A percentile compares a stretch with the other conserved stretches of the same genome.
Evolutionary conservation across 2,113 vertebrate genomes (phyloP).

Genomic region (Corythoichthys haematopterus): DNA sequence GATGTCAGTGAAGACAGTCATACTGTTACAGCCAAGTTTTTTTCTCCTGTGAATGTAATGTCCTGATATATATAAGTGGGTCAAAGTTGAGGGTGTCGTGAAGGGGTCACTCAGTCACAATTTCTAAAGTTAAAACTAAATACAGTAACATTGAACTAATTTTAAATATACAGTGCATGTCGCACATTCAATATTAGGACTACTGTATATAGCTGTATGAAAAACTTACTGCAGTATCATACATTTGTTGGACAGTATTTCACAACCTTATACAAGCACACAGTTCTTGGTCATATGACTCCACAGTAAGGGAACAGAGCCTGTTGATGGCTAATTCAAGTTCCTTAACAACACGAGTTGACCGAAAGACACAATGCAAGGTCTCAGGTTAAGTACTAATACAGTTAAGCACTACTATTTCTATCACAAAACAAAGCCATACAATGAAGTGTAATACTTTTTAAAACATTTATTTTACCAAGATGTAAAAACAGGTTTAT

Average conservation of each 20-base stretch:
- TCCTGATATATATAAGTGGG: not conserved
- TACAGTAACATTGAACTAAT: not conserved
- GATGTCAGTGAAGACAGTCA: not conserved
- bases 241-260: not conserved
- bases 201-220: not conserved
- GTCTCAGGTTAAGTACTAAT: too few species aligned
- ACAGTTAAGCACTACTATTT: too few species aligned
- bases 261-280: not conserved
- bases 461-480: too few species aligned
- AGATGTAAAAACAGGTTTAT: too few species aligned
- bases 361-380: not conserved
- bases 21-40: not conserved
- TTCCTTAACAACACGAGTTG: not conserved
- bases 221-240: not conserved
- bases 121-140: not conserved
- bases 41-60: not conserved
- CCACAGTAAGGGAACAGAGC: not conserved
- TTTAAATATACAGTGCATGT: not conserved
- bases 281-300: not conserved
- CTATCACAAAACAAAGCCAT: too few species aligned
- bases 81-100: not conserved
- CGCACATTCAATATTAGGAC: not conserved
- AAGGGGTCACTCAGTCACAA: not conserved
- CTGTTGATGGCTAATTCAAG: not conserved
- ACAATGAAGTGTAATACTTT: too few species aligned